Conservation (phyloP, 2,113 vertebrate genomes). For the Spermophilus dauricus region DNA sequence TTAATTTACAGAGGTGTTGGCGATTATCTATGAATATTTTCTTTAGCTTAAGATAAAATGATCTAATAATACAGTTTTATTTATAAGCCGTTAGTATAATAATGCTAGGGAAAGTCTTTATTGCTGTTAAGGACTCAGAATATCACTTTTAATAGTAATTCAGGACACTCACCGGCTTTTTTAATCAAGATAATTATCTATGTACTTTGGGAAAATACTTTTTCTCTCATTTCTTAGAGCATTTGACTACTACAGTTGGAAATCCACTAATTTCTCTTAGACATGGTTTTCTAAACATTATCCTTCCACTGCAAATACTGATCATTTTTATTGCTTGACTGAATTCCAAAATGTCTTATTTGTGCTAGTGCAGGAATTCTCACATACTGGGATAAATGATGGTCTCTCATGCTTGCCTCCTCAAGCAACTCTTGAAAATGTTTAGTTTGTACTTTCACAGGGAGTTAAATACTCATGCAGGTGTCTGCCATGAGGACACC, state of each 20-base stretch:
- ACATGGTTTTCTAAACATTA: conserved; percentile 40
- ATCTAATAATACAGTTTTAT: conserved; percentile 67
- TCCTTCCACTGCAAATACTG: not conserved
- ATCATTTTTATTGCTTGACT: conserved; percentile 50
- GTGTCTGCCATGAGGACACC: not conserved
- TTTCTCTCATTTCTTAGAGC: not conserved
- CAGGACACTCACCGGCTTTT: not conserved
- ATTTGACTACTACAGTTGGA: not conserved
- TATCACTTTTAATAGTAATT: conserved; percentile 56
- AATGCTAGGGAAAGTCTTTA: conserved; percentile 8
- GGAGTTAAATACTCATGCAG: not conserved
- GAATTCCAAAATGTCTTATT: conserved; percentile 44
- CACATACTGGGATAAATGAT: not conserved
- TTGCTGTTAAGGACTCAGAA: not conserved
- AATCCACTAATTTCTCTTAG: not conserved
- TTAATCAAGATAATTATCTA: conserved; percentile 43
- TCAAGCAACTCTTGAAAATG: not conserved
- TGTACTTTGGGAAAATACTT: not conserved
- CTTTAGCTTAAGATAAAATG: conserved; percentile 70
- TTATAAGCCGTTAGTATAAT: conserved; percentile 56
- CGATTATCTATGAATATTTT: conserved; percentile 65
- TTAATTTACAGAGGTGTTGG: conserved; percentile 69
- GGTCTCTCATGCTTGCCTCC: conserved; percentile 2
- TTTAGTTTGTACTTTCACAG: not conserved
- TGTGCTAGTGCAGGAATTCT: not conserved